Base-by-base conservation (phyloP, 2,797 vertebrate genomes). In the Eulemur mongoz region DNA sequence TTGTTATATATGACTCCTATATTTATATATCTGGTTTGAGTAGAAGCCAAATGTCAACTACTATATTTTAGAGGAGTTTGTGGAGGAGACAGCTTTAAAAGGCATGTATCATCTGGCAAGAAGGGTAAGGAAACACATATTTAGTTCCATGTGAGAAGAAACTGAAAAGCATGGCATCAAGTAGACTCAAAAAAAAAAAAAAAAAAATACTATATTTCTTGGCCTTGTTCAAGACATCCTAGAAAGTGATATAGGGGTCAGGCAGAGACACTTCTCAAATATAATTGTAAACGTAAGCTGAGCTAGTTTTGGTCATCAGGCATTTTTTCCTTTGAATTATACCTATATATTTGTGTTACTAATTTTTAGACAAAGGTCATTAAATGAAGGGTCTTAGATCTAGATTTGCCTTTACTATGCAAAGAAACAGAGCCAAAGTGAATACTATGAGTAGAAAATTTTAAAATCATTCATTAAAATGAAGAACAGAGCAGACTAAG, bases 381-480 rank as follows among this genome's bases (percentile, higher is more conserved):
- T 86, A 45, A 85, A 30, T 65, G n/a, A 93, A 92, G 14, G 22
- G 9, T 52, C 27, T 81, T 81, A 2, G 43, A 54, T 76, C 43
- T 84, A 93, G 30, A 80, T 59, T 87, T 92, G 35, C 93, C 73
- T 91, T 73, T 69, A 40, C 89, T 65, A 89, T 67, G 30, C 50
- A 84, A 92, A 90, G n/a, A 93, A 88, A 65, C 14, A 57, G 52
- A 92, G 43, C 20, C 79, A 83, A 90, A 92, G 75, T 61, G 85
- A 91, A 88, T 17, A 69, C 7, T 67, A 18, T 89, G 25, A 59
- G 4, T 12, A 94, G 17, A 76, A 94, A 96, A 80, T 57, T 40
- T 92, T 81, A 38, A 94, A 73, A 81, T 48, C 3, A n/a, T 50
- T 93, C 40, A 69, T 45, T 83, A 73, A 82, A 94, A 86, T 54